Base-by-base conservation (phyloP, 2,888 invertebrate species). In the Ephialtes manifestator region DNA sequence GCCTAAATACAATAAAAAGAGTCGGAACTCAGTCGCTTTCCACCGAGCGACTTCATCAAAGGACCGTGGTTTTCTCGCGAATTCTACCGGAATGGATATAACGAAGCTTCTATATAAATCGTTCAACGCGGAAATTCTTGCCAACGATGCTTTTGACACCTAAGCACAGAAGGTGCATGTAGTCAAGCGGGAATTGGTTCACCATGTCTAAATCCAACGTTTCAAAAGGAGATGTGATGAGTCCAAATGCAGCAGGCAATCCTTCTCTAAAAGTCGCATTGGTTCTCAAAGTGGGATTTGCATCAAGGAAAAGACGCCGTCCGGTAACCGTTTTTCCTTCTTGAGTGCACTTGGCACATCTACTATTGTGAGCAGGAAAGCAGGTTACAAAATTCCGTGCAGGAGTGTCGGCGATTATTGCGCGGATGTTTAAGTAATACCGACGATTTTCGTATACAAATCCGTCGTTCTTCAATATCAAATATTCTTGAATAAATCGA, bases 221-320 rank as follows among this genome's bases (percentile, higher is more conserved):
- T n/a, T n/a, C n/a, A n/a, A n/a, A n/a, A n/a, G n/a, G n/a, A n/a
- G n/a, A n/a, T n/a, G n/a, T n/a, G 55, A 43, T 15, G 43, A 60
- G 39, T 20, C 60, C 43, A 18, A 58, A 71, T 48, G 58, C 46
- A 70, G 18, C 3, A 8, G 55, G 55, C 43, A 71, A 35, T 20
- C 39, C 71, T 4, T 58, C 46, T 48, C 74, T 13, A 31, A 63
- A 84, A 63, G 43, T 72, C 31, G 11, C 72, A 4, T 63, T n/a
- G 2, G 80, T 80, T 72, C 80, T 63, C 35, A 63, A 60, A 20
- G 28, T 18, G 5, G 72, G 39, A 60, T 60, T 18, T 35, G 58
- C 28, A 15, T 80, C 71, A 0, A 53, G 24, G 67, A 86, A 87
- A 67, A 76, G n/a, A 7, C 53, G 31, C 2, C 53, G 70, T 35